phyloP scores from a whole-genome alignment of 2,113 vertebrate genomes.

The Holacanthus passer region DNA sequence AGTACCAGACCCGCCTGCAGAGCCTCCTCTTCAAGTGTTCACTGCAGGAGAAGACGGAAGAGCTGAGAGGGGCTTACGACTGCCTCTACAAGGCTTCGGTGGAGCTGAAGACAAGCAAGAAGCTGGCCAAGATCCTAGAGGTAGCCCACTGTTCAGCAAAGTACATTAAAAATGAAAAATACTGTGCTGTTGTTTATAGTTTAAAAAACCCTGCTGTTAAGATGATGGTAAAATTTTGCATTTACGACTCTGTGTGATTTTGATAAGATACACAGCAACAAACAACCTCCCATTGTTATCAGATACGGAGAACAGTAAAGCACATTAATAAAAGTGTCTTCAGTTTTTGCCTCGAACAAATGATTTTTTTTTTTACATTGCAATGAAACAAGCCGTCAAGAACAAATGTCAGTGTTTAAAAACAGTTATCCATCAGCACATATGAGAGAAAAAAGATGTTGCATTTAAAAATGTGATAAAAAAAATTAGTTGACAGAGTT shows the following conservation, averaged over 20 bases:
- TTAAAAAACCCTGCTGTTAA: not conserved
- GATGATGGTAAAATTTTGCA: not conserved
- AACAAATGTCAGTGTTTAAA: not conserved
- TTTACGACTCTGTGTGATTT: not conserved
- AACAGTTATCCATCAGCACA: not conserved
- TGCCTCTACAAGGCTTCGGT: constrained; percentile 93
- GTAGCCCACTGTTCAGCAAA: constrained; percentile 71
- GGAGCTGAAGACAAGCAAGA: constrained; percentile 95
- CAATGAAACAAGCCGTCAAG: not conserved
- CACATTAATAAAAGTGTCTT: no score
- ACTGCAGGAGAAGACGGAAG: constrained; percentile 96
- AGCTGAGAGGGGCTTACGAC: constrained; percentile 92
- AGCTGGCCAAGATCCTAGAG: constrained; percentile 98
- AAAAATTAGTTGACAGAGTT: not conserved
- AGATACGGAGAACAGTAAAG: not conserved
- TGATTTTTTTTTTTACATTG: not conserved
- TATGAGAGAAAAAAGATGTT: not conserved
- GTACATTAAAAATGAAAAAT: no score
- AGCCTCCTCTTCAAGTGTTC: constrained; percentile 95
- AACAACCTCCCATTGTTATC: not conserved
- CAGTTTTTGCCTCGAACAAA: not conserved
- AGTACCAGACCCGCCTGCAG: constrained; percentile 93
- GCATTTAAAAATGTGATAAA: not conserved
- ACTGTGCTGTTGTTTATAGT: no score
- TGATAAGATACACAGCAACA: not conserved